Base-by-base conservation (phyloP, 2,113 vertebrate species). In the Elachura formosa region DNA sequence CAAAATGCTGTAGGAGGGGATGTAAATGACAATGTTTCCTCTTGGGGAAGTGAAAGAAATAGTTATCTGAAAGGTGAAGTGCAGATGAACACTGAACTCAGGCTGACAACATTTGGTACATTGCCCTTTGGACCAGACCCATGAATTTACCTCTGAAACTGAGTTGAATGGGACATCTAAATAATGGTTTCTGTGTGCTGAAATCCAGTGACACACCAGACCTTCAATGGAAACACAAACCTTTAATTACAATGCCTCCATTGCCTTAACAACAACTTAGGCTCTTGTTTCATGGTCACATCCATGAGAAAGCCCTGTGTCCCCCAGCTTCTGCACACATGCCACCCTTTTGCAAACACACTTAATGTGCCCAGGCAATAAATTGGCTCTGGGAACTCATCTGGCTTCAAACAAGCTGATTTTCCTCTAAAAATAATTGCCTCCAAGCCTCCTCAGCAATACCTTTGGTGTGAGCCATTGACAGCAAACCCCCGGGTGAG, bases 311-410 rank as follows among this genome's bases (percentile, higher is more conserved):
- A 36, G 64, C 48, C 72, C 22, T 6, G 2, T 23, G 77, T 15
- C 13, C 8, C 41, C 28, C 0, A 0, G 13, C 46, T 81, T 21
- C 34, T 1, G 0, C 14, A 49, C 46, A 41, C 8, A 5, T 20
- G 12, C 25, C 34, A 34, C 33, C 8, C 36, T 4, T 80, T 61
- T 78, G 29, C 17, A 46, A 74, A 28, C 25, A 59, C 6, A 19
- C 28, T 63, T 43, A 23, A 8, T 33, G 52, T 56, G 56, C 13
- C 16, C 28, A 52, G 51, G 64, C 36, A 81, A 72, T 61, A 61
- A 74, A 40, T 10, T 29, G 8, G 3, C 52, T 87, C 69, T 74
- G 56, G 51, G 12, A 63, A 36, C 23, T 59, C 9, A 31, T 23
- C n/a, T 67, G 41, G 7, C n/a, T 79, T 68, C 38, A 75, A 79